Base-by-base conservation (phyloP, 2,797 vertebrate genomes). In the Onychomys torridus region DNA sequence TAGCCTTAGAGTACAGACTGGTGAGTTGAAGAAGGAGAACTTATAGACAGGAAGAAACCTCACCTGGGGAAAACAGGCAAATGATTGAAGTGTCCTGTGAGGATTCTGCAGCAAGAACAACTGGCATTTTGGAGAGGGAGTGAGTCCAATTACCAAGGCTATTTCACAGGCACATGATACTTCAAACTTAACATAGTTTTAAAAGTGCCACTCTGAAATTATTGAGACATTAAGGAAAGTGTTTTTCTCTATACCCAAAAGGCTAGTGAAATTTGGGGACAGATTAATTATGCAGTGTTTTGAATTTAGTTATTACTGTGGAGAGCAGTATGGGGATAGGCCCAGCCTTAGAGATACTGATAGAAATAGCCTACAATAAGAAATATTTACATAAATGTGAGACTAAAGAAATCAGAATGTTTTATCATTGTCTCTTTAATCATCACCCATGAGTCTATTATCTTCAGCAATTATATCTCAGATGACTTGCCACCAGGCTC, bases 351-450 rank as follows among this genome's bases (percentile, higher is more conserved):
- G 27, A 59, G 11, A 75, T 91, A 84, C 77, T 25, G 65, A 46
- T 37, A 93, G 73, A 93, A 92, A 76, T 63, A 71, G 6, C 34
- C 16, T 93, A 52, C 2, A 90, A n/a, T 77, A 13, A 95, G 76
- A 96, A 86, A 95, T 90, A 91, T 93, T 81, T 96, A 91, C 93
- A 91, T 83, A 93, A 96, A 63, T 59, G 12, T 52, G 34, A 96
- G 23, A 76, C 25, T 78, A 92, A 96, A 90, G 81, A 95, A 94
- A 96, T 95, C 32, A 87, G 37, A 89, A 23, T 90, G 7, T 63
- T 96, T 55, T 93, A 73, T 59, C 34, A 71, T 13, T 37, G 23
- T 11, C 76, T 92, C 55, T 84, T 89, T 89, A 91, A 87, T 94
- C 88, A 93, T 76, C 43, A 96, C 84, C 23, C 76, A 52, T 37